These are phyloP conservation scores for Trachythela sp. DNA, from an alignment of 64 coral and sea anemone species.

Conservation along the genomic window DNA sequence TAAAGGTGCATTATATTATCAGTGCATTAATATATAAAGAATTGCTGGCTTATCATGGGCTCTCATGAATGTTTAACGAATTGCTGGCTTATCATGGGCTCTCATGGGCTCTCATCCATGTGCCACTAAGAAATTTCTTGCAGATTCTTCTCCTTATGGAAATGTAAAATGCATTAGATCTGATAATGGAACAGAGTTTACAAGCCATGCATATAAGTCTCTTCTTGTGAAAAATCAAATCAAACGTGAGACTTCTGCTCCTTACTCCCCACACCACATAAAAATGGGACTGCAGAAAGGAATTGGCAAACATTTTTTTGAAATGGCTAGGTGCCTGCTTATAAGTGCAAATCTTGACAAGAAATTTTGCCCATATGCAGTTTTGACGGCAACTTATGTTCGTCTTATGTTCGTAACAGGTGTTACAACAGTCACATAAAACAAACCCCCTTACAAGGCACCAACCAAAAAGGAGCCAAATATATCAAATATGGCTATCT, in stretches of 20 bases:
- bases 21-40: too few species aligned
- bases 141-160: constrained; percentile 21
- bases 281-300: constrained; percentile 33
- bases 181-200: constrained; percentile 30
- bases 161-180: constrained; percentile 29
- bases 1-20: too few species aligned
- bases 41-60: too few species aligned
- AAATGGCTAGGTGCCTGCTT: constrained; percentile 11
- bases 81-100: too few species aligned
- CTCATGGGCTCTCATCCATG: too few species aligned
- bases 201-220: not conserved
- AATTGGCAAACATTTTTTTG: constrained; percentile 10
- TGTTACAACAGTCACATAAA: too few species aligned
- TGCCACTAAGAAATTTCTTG: constrained; percentile 15
- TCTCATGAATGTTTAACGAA: too few species aligned
- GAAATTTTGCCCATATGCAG: not conserved
- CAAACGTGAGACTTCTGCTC: not conserved
- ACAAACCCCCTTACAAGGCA: too few species aligned
- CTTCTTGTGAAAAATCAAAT: not conserved
- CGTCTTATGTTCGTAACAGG: too few species aligned
- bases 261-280: constrained; percentile 29
- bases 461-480: too few species aligned
- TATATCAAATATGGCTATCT: too few species aligned
- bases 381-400: too few species aligned
- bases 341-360: not conserved